Conservation (phyloP, 2,888 invertebrate species). For the Taphrorychus bicolor region DNA sequence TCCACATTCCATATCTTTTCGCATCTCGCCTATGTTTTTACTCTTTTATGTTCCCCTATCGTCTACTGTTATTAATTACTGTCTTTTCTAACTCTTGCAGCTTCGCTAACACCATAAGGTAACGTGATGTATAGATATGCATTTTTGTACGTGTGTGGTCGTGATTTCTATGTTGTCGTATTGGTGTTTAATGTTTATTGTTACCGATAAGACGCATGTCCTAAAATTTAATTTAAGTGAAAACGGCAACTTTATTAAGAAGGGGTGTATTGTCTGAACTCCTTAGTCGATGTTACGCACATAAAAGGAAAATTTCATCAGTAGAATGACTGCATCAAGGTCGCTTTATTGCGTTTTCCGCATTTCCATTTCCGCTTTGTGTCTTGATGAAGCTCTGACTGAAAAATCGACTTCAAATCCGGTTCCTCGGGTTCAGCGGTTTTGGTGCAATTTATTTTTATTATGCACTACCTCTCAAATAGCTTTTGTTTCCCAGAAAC, state of each 20-base stretch:
- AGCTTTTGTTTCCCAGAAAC: too few species aligned
- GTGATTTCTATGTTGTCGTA: too few species aligned
- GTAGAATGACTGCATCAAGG: background rate
- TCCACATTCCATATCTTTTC: background rate
- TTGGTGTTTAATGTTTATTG: background rate
- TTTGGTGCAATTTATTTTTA: background rate
- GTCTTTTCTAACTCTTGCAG: constrained; percentile 34
- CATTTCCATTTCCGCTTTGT: background rate
- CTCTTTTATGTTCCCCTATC: too few species aligned
- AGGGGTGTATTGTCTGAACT: background rate
- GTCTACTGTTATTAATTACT: too few species aligned
- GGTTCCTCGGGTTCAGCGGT: background rate
- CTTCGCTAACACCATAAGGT: constrained; percentile 41
- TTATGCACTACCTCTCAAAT: background rate
- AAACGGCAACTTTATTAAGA: background rate
- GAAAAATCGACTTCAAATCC: background rate
- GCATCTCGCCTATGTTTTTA: background rate
- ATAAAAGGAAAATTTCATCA: constrained; percentile 5
- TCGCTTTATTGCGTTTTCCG: constrained; percentile 4
- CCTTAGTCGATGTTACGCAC: background rate
- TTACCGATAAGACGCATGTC: background rate
- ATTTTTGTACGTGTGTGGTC: too few species aligned
- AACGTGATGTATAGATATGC: constrained; percentile 26
- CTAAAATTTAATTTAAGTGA: too few species aligned
- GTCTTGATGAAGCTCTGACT: background rate